phyloP scores from a whole-genome alignment of 2,888 invertebrate species.

The Trachelus stipa region DNA sequence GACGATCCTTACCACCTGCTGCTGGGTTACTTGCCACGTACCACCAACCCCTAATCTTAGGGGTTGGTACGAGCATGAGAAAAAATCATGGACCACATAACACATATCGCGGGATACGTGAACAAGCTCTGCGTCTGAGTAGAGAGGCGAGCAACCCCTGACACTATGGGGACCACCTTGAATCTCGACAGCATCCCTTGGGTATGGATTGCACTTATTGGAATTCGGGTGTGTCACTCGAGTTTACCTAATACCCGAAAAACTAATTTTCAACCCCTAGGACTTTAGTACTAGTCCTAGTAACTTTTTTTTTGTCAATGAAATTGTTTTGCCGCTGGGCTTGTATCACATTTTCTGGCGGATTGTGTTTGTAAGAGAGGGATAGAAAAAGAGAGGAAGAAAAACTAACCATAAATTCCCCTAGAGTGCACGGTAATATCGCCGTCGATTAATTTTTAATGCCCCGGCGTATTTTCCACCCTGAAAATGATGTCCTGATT shows the following conservation, averaged over 20 bases:
- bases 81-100: not conserved
- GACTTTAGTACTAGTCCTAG: not conserved
- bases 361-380: no score
- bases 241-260: not conserved
- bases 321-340: not conserved
- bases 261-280: not conserved
- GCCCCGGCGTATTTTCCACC: not conserved
- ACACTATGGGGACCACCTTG: not conserved
- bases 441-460: not conserved
- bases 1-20: conserved; percentile 17
- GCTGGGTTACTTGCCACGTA: not conserved
- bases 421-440: not conserved
- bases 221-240: not conserved
- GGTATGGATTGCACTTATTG: not conserved
- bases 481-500: not conserved
- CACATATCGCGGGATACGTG: not conserved
- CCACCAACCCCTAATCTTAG: not conserved
- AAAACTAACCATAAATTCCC: not conserved
- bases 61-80: not conserved
- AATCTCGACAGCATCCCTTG: not conserved
- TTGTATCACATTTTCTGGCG: not conserved
- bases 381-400: no score
- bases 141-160: not conserved
- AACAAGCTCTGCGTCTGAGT: not conserved
- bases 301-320: not conserved